Base-by-base conservation (phyloP, 2,113 vertebrate species). In the Heteronetta atricapilla region DNA sequence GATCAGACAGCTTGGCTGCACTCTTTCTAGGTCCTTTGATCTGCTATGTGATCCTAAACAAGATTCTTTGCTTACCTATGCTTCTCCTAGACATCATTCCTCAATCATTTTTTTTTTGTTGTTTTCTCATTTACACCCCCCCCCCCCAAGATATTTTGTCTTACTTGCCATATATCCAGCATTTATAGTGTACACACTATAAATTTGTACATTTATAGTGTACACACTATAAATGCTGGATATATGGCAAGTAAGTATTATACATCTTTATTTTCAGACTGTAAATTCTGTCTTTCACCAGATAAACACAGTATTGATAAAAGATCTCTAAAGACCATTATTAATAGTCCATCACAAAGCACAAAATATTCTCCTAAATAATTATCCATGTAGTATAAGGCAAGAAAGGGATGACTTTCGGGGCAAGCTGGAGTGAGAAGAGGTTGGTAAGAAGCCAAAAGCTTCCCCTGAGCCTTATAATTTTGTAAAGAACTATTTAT, bases 41-140 rank as follows among this genome's bases (percentile, higher is more conserved):
- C 5, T 66, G 11, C 3, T 76, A 4, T 38, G 9, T 2, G 6
- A 56, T 34, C 53, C 34, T 60, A 66, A 90, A 60, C 33, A 21
- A 64, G 42, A 52, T 1, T 0, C 1, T 46, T 78, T 29, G 5
- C 34, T 89, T 92, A 3, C 10, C 11, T 4, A 5, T 34, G 5
- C 22, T 10, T 72, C 19, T 83, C 2, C 31, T 31, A 42, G n/a
- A 50, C 4, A 64, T 42, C 29, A 15, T 74, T 79, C 77, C 19
- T 13, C 26, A 16, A 11, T 16, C 19, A 36, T 31, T 53, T 7
- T 29, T 13, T 58, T n/a, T 52, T 46, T 63, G 88, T 46, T 63
- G 88, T 8, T 48, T 70, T 60, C 4, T 40, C n/a, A 29, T 75
- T 22, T 86, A 26, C 64, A 8, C 6, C 20, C 31, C 8, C 12